Conservation (phyloP, 2,888 invertebrate genomes). For the Plagiodera versicolora region DNA sequence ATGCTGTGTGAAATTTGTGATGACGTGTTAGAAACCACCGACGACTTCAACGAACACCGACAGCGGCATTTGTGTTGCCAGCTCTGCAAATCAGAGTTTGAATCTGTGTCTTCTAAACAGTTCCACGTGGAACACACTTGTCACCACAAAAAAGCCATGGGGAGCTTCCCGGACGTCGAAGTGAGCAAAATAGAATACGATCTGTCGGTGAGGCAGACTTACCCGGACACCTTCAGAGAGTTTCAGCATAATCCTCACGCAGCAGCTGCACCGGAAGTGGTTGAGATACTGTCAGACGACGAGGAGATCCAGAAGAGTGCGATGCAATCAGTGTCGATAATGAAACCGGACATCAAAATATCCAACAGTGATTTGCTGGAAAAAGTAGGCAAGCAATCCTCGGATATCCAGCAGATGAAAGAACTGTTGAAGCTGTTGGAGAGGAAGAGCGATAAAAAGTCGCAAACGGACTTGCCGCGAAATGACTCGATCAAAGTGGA, state of each 20-base stretch:
- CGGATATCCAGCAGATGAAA: background rate
- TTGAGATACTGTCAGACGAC: conserved; percentile 11
- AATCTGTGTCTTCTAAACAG: conserved; percentile 25
- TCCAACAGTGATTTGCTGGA: background rate
- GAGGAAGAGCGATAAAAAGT: background rate
- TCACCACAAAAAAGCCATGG: conserved; percentile 26
- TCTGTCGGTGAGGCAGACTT: conserved; percentile 12
- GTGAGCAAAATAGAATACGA: conserved; percentile 31
- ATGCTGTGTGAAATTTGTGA: conserved; percentile 34
- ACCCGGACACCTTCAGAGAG: background rate
- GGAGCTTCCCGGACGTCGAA: conserved; percentile 22
- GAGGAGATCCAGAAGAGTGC: background rate
- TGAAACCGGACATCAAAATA: background rate
- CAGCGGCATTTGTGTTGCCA: conserved; percentile 34
- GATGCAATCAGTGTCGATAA: no score
- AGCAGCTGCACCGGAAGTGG: background rate
- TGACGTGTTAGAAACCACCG: conserved; percentile 25
- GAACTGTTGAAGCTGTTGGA: background rate
- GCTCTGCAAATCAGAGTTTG: conserved; percentile 33
- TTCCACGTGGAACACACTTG: conserved; percentile 32
- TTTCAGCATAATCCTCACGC: background rate
- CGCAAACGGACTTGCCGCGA: conserved; percentile 33
- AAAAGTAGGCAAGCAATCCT: background rate
- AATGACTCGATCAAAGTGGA: conserved; percentile 24
- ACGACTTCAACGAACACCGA: conserved; percentile 32